Percentiles rank a stretch among this genome's conserved stretches.
Conservation (phyloP, 2,888 invertebrate genomes). For the Agrilus mali region DNA sequence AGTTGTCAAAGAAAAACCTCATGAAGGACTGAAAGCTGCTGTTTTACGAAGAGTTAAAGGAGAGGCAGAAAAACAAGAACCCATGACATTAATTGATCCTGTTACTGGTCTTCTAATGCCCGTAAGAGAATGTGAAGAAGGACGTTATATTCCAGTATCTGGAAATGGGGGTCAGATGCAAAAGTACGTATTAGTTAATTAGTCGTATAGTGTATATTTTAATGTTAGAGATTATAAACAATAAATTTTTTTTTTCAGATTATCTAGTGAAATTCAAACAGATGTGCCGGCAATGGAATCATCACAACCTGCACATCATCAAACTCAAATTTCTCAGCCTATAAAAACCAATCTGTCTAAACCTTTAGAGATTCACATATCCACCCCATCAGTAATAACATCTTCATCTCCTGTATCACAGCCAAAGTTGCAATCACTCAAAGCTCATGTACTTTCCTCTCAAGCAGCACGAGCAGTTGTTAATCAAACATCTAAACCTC, state of each 20-base stretch:
- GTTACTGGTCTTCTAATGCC: slow-evolving; percentile 60
- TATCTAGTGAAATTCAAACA: not conserved
- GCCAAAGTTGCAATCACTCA: slow-evolving; percentile 43
- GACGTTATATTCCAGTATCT: slow-evolving; percentile 49
- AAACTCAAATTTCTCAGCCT: slow-evolving; percentile 12
- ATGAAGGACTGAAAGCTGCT: slow-evolving; percentile 30
- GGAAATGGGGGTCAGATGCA: slow-evolving; percentile 10
- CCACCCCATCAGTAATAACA: slow-evolving; percentile 12
- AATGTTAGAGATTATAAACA: not conserved
- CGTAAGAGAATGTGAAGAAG: slow-evolving; percentile 58
- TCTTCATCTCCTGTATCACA: slow-evolving; percentile 23
- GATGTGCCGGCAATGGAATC: not conserved
- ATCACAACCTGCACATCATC: not conserved
- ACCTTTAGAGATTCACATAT: slow-evolving; percentile 15
- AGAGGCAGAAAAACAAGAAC: slow-evolving; percentile 38
- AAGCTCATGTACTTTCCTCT: slow-evolving; percentile 48
- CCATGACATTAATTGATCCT: slow-evolving; percentile 58
- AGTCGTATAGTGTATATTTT: not conserved
- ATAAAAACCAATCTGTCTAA: slow-evolving; percentile 13
- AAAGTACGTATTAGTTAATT: slow-evolving; percentile 6
- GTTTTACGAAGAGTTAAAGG: slow-evolving; percentile 31
- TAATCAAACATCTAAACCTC: slow-evolving; percentile 16
- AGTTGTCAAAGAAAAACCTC: slow-evolving; percentile 20
- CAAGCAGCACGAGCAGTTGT: slow-evolving; percentile 32
- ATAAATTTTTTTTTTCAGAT: not conserved